Percentiles rank a stretch among this genome's conserved stretches.
Conservation (phyloP, 1,140 invertebrate genomes). For the Acromyrmex heyeri region DNA sequence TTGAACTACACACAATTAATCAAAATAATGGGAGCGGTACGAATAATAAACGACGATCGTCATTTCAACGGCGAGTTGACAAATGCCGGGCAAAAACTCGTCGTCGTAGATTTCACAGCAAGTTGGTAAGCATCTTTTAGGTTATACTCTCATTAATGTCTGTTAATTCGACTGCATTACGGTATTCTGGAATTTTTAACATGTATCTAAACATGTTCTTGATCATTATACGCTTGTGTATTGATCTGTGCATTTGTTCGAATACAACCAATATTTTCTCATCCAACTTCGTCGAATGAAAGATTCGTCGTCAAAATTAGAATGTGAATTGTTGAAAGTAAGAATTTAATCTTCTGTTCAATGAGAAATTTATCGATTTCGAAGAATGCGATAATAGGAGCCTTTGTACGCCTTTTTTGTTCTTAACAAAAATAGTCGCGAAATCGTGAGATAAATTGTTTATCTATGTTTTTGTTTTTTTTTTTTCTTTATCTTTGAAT, state of each 20-base stretch:
- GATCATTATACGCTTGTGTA: background rate
- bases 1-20: constrained; percentile 8
- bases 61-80: constrained; percentile 94
- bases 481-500: too few species aligned
- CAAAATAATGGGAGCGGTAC: constrained; percentile 84
- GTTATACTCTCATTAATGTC: constrained; percentile 69
- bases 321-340: constrained; percentile 2
- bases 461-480: too few species aligned
- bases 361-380: background rate
- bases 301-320: background rate
- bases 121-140: constrained; percentile 90
- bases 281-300: background rate
- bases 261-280: background rate
- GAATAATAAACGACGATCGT: constrained; percentile 89
- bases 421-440: too few species aligned
- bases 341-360: background rate
- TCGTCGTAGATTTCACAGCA: constrained; percentile 97
- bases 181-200: background rate
- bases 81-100: constrained; percentile 94
- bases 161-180: background rate
- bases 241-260: background rate
- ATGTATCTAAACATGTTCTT: background rate
- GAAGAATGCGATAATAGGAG: background rate
- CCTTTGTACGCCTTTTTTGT: background rate
- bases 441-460: too few species aligned